Conservation (phyloP, 2,888 invertebrate species). For the Hecatera dysodea region DNA sequence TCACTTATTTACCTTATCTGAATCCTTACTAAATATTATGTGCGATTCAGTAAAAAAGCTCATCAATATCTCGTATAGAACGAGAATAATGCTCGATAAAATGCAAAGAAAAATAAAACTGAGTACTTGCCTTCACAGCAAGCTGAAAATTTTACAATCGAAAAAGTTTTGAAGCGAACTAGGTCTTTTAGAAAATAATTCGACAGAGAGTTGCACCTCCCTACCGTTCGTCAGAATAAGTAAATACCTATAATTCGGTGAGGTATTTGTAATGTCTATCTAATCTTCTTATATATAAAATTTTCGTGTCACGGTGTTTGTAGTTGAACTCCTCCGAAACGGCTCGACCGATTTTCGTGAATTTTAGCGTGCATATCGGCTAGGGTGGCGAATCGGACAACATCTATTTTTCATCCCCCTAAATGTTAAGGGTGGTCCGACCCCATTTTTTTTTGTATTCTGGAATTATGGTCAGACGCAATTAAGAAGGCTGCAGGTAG, state of each 20-base stretch:
- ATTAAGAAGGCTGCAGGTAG: no score
- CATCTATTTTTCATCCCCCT: no score
- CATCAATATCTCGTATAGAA: not conserved
- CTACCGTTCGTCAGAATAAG: not conserved
- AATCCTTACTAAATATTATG: not conserved
- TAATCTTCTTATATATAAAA: not conserved
- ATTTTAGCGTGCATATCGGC: no score
- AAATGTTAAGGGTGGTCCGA: no score
- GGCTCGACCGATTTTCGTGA: no score
- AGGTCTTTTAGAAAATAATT: constrained; percentile 33
- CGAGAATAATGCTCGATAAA: constrained; percentile 16
- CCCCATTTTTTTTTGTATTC: no score
- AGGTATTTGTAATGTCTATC: not conserved
- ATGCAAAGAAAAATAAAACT: constrained; percentile 32
- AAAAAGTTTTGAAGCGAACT: constrained; percentile 33
- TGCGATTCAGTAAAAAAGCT: not conserved
- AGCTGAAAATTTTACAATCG: constrained; percentile 43
- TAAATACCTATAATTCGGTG: not conserved
- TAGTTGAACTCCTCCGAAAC: no score
- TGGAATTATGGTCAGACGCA: no score
- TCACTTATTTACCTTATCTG: constrained; percentile 15
- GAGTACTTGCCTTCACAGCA: constrained; percentile 23
- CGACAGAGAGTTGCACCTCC: constrained; percentile 2
- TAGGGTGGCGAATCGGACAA: no score
- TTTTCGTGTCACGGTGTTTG: no score